Evolutionary conservation across 1,140 invertebrate species (phyloP), one percentile per base, ranked within the genome.

Genomic region (Tetragonula clypearis): DNA sequence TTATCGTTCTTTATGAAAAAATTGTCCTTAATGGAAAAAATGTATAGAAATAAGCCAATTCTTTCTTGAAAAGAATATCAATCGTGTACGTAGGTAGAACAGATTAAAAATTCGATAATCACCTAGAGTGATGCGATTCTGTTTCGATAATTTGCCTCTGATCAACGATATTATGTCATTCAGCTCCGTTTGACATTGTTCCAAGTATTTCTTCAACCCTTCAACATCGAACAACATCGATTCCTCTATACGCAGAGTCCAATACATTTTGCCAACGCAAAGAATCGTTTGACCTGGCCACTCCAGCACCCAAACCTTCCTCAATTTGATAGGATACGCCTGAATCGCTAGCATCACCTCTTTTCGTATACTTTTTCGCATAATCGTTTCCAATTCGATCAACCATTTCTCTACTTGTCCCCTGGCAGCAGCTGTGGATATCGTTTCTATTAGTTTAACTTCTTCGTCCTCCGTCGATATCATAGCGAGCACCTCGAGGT

Each of bases 351-450:
- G 92, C 0, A 94, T 85, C 17, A 97, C 96, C 88, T 96, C 96
- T 56, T 97, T 95, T 88, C 97, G 96, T 2, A 99, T 95, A 65
- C 98, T 99, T 74, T 96, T 96, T 88, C 98, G 97, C 98, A 99
- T 99, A 79, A 97, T 96, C 23, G 93, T 92, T 95, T 99, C 99
- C 60, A 99, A 94, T 92, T 99, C 98, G 23, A 98, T 92, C 21
- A 99, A 95, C 99, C 99, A 99, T 95, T 99, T 99, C 94, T 99
- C 99, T 1, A 99, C 99, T 95, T 98, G 98, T 84, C 99, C 98
- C 91, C 98, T 95, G 5, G 98, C 98, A 82, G 97, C 96, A 15
- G 96, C 96, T 0, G 98, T 99, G 49, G 97, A 98, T 88, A 99
- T 98, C 1, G 96, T 94, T 71, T 97, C 96, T 8, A 96, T 96